These are phyloP conservation scores for Protobothrops mucrosquamatus DNA, from an alignment of 2,113 vertebrate species.

Conservation along the genomic window DNA sequence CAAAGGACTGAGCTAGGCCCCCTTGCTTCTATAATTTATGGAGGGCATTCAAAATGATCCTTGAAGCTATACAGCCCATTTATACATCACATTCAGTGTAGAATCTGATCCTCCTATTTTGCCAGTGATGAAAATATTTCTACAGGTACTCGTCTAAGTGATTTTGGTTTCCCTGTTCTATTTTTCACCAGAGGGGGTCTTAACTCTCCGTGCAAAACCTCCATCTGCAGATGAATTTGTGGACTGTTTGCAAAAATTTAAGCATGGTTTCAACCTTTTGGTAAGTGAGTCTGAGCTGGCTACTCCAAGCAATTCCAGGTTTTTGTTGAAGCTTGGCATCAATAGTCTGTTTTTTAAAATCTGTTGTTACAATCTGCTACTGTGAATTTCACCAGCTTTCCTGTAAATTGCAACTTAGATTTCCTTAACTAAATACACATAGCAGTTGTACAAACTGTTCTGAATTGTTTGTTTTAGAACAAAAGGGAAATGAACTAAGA, in stretches of 20 bases:
- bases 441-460: background rate
- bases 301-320: background rate
- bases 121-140: background rate
- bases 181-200: slow-evolving; percentile 87
- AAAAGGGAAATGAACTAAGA: background rate
- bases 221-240: slow-evolving; percentile 87
- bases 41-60: background rate
- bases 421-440: background rate
- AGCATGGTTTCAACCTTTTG: slow-evolving; percentile 96
- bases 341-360: background rate
- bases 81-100: background rate
- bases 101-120: background rate
- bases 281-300: slow-evolving; percentile 64
- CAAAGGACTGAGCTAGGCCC: background rate
- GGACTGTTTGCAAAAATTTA: slow-evolving; percentile 97
- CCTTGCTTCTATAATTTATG: background rate
- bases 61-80: no score
- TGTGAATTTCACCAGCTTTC: background rate
- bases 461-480: background rate
- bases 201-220: slow-evolving; percentile 89
- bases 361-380: background rate
- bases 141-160: background rate
- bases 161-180: slow-evolving; percentile 13
- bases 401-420: background rate
- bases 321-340: background rate